These are phyloP conservation scores for Callorhinus ursinus DNA, from an alignment of 2,113 vertebrate genomes.

Conservation along the genomic window DNA sequence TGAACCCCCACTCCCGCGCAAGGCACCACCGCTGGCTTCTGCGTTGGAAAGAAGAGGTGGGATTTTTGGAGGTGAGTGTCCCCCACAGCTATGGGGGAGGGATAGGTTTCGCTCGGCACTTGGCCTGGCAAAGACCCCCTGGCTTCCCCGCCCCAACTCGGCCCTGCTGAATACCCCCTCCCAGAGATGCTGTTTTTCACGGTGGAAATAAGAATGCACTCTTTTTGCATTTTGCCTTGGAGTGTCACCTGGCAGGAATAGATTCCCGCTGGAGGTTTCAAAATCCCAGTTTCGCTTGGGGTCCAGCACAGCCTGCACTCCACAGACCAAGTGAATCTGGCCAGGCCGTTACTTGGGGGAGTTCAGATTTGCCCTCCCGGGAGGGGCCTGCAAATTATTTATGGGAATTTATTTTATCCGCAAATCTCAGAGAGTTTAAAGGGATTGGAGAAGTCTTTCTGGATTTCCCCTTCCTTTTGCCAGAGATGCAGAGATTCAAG, in stretches of 20 bases:
- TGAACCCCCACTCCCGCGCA: neutral
- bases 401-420: constrained; percentile 76
- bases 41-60: constrained; percentile 78
- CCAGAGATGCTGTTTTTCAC: neutral
- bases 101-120: neutral
- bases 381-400: constrained; percentile 68
- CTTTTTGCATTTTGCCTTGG: neutral
- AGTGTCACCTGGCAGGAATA: neutral
- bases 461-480: constrained; percentile 46
- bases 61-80: constrained; percentile 85
- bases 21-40: constrained; percentile 58
- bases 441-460: constrained; percentile 66
- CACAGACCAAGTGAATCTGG: neutral
- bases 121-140: accelerated
- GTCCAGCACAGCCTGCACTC: neutral
- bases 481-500: neutral
- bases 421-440: constrained; percentile 71
- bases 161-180: neutral
- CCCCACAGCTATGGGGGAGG: neutral
- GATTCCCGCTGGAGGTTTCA: neutral
- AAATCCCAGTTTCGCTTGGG: neutral
- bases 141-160: neutral
- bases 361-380: constrained; percentile 8
- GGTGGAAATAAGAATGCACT: neutral
- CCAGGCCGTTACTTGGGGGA: constrained; percentile 23